phyloP scores from a whole-genome alignment of 2,888 invertebrate genomes.

The Entomobrya proxima region DNA sequence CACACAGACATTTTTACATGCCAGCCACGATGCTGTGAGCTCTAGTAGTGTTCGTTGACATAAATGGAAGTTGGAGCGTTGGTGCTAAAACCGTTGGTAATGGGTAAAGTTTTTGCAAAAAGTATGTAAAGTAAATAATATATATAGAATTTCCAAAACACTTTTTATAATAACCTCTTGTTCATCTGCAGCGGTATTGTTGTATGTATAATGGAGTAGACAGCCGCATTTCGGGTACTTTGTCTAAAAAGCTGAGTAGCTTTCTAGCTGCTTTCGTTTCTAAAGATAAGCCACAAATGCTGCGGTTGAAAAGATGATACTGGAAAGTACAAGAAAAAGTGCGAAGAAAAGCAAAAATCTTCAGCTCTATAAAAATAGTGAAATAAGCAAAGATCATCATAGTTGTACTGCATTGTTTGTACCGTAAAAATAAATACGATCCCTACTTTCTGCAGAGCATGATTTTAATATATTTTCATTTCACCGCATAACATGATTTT shows the following conservation, averaged over 20 bases:
- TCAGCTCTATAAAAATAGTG: not conserved
- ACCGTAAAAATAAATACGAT: too few relatives aligned
- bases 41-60: not conserved
- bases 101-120: slow-evolving; percentile 41
- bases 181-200: not conserved
- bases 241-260: not conserved
- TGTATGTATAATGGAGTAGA: not conserved
- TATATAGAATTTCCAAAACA: not conserved
- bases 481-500: too few relatives aligned
- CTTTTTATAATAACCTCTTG: not conserved
- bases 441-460: too few relatives aligned
- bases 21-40: not conserved
- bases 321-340: not conserved
- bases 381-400: not conserved
- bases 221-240: slow-evolving; percentile 24
- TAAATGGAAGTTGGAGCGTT: slow-evolving; percentile 5
- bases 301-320: slow-evolving; percentile 19
- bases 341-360: not conserved
- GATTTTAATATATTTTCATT: too few relatives aligned
- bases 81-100: slow-evolving; percentile 41
- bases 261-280: not conserved
- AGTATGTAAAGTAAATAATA: not conserved
- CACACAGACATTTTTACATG: not conserved
- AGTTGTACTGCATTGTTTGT: too few relatives aligned
- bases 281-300: slow-evolving; percentile 18